A percentile compares a stretch with the other conserved stretches of the same genome.
These are phyloP conservation scores for Yponomeuta cagnagella DNA, from an alignment of 2,888 invertebrate species.

Conservation along the genomic window DNA sequence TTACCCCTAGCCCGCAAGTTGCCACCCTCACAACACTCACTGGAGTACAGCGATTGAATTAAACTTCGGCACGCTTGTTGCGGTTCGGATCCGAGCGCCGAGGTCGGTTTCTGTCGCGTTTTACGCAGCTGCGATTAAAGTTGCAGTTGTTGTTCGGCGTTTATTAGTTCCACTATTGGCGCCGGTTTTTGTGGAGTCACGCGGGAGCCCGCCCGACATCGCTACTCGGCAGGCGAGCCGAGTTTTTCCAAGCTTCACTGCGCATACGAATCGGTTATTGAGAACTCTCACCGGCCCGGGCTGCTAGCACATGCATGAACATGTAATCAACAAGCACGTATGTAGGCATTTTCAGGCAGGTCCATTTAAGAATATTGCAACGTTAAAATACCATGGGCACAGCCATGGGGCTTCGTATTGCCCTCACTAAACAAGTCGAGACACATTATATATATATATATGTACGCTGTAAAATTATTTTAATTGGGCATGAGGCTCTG, in stretches of 20 bases:
- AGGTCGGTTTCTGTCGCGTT: constrained; percentile 62
- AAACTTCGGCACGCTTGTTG: constrained; percentile 72
- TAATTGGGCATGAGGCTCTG: too few relatives aligned
- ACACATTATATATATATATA: too few relatives aligned
- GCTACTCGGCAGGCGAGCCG: too few relatives aligned
- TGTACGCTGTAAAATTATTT: too few relatives aligned
- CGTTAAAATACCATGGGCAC: too few relatives aligned
- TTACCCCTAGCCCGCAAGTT: constrained; percentile 14
- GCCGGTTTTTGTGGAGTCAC: constrained; percentile 9
- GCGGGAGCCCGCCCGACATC: not conserved
- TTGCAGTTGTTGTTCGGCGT: constrained; percentile 62
- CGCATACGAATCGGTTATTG: not conserved
- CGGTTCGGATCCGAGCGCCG: constrained; percentile 64
- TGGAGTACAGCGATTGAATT: constrained; percentile 71
- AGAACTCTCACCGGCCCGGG: not conserved
- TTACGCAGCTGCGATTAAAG: constrained; percentile 69
- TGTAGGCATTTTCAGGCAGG: not conserved
- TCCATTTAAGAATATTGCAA: too few relatives aligned
- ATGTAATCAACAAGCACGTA: not conserved
- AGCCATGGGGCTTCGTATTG: too few relatives aligned
- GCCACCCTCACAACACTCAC: constrained; percentile 35
- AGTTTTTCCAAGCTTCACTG: not conserved
- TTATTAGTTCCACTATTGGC: constrained; percentile 55
- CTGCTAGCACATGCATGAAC: not conserved
- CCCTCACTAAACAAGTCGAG: too few relatives aligned